Base-by-base conservation (phyloP, 1,140 invertebrate species). In the Callitettix versicolor region DNA sequence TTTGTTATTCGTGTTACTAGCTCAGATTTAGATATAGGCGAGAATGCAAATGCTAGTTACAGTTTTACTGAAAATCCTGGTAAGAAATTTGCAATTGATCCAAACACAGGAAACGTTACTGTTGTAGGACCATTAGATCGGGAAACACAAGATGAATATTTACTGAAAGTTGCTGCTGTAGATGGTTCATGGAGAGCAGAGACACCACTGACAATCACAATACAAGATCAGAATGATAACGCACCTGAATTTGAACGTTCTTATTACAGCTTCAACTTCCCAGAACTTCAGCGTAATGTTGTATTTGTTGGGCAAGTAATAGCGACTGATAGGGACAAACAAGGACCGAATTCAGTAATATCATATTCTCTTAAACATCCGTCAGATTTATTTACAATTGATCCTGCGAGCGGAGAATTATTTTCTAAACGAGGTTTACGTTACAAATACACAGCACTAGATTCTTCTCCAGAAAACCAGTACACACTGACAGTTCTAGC, bases 171-270 rank as follows among this genome's bases (percentile, higher is more conserved):
- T 4, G 79, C 81, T 0, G 91, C 86, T 1, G 83, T 84, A 1
- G 91, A 95, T 70, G 89, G 89, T 0, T 86, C 90, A 4, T 95
- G 91, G 91, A 76, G 81, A 57, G 78, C 86, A 1, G 88, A 91
- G 69, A 95, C 91, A 1, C 84, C 89, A 0, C 68, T 95, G 0
- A 93, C 91, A 1, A 90, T 96, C 20, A 91, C 89, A 1, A 89
- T 96, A 53, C 89, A 94, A 69, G 93, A 96, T 73, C 87, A 92
- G 61, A 96, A 96, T 69, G 93, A 96, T 67, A 95, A 95, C 68
- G 80, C 89, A 0, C 93, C 93, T 0, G 85, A 90, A 69, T 96
- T 95, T 65, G 88, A 91, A 60, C 79, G 88, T 63, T 82, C 83
- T 0, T 85, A 79, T 57, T 95, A 95, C 64, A 85, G 82, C 63